Conservation (phyloP, 2,113 vertebrate species). For the Perca flavescens region DNA sequence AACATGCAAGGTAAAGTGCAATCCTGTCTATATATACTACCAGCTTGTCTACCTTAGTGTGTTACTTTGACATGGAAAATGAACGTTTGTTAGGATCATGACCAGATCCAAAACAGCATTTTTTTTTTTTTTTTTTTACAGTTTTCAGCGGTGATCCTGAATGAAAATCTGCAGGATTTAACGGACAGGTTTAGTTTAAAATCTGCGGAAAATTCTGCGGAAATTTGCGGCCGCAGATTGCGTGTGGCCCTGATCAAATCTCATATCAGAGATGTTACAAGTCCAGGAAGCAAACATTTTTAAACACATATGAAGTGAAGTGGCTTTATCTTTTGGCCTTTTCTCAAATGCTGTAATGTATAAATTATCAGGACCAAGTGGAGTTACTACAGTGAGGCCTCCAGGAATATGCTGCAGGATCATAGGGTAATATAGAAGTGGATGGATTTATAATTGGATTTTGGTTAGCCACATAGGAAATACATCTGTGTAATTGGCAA, state of each 20-base stretch:
- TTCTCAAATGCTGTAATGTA: neutral
- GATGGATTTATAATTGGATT: slow-evolving; percentile 36
- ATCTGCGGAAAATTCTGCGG: too few relatives aligned
- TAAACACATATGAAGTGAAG: neutral
- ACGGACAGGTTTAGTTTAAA: too few relatives aligned
- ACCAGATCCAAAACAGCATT: too few relatives aligned
- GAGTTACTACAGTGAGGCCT: slow-evolving; percentile 9
- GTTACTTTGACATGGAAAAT: neutral
- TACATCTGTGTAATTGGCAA: slow-evolving; percentile 6
- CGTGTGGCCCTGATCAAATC: too few relatives aligned
- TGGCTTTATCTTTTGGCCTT: neutral
- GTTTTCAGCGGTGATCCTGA: too few relatives aligned
- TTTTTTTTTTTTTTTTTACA: too few relatives aligned
- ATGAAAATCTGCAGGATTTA: too few relatives aligned
- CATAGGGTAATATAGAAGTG: slow-evolving; percentile 19
- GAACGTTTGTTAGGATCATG: neutral
- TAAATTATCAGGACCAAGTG: neutral
- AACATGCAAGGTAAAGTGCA: slow-evolving; percentile 91
- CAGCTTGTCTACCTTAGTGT: neutral
- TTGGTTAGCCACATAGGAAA: slow-evolving; percentile 36
- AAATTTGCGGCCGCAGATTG: too few relatives aligned
- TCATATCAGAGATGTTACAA: neutral
- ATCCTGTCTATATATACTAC: slow-evolving; percentile 1
- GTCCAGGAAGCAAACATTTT: neutral
- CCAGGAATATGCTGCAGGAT: slow-evolving; percentile 10